A percentile compares a stretch with the other conserved stretches of the same genome.
phyloP scores from a whole-genome alignment of 2,888 invertebrate genomes.

The Drosophila austrosaltans region DNA sequence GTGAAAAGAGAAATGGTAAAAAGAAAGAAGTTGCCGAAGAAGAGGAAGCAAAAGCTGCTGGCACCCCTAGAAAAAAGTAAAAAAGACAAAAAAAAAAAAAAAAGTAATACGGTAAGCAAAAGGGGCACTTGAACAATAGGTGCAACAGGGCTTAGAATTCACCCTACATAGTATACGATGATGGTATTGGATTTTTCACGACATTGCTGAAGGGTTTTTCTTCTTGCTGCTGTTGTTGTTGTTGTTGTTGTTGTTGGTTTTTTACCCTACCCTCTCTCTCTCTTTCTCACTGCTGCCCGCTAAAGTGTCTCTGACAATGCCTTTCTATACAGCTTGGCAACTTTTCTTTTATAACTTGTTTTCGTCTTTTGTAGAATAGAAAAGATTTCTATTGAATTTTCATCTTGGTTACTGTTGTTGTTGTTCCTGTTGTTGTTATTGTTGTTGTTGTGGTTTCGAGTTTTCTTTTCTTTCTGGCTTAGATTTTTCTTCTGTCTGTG shows the following conservation, averaged over 20 bases:
- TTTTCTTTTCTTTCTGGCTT: slow-evolving; percentile 28
- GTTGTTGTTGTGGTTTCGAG: slow-evolving; percentile 43
- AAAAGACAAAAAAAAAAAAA: too few relatives aligned
- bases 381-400: slow-evolving; percentile 30
- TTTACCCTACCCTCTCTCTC: not conserved
- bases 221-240: not conserved
- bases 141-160: slow-evolving; percentile 9
- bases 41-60: slow-evolving; percentile 14
- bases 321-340: slow-evolving; percentile 39
- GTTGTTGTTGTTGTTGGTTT: not conserved
- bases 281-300: slow-evolving; percentile 16
- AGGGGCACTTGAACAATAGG: slow-evolving; percentile 6
- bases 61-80: slow-evolving; percentile 42
- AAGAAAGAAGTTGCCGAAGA: slow-evolving; percentile 23
- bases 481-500: slow-evolving; percentile 13
- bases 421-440: slow-evolving; percentile 32
- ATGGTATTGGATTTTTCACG: slow-evolving; percentile 54
- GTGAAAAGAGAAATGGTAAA: slow-evolving; percentile 49
- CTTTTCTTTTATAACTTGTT: slow-evolving; percentile 69
- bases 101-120: slow-evolving; percentile 20
- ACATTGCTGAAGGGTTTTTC: slow-evolving; percentile 51
- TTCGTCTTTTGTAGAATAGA: slow-evolving; percentile 23
- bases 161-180: not conserved
- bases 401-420: slow-evolving; percentile 21
- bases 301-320: slow-evolving; percentile 41